Evolutionary conservation across 2,113 vertebrate genomes (phyloP).

Genomic region (Urocynchramus pylzowi): DNA sequence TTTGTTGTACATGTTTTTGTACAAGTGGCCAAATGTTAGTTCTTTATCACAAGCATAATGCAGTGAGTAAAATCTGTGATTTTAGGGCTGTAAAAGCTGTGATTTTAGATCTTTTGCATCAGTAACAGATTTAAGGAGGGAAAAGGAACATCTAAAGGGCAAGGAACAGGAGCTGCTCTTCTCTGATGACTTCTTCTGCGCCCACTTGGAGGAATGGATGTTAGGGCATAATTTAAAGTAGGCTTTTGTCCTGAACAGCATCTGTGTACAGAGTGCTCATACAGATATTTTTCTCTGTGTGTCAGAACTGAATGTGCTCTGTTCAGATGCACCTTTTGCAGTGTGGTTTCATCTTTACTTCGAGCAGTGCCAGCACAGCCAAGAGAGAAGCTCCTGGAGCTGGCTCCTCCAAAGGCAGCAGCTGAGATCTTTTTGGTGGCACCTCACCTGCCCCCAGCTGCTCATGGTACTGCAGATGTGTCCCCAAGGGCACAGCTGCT

Average conservation of each 20-base stretch:
- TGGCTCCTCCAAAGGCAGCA: background rate
- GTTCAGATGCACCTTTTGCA: fast-evolving
- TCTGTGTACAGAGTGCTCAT: background rate
- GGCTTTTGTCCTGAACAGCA: background rate
- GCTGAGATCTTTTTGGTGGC: background rate
- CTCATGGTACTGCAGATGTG: background rate
- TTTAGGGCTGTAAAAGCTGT: background rate
- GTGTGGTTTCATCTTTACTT: background rate
- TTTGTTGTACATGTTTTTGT: background rate
- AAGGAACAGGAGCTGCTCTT: background rate
- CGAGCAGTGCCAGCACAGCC: background rate
- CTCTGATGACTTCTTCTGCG: background rate
- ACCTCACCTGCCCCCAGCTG: background rate
- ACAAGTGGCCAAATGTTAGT: background rate
- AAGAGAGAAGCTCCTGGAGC: background rate
- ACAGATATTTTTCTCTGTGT: background rate
- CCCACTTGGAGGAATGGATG: background rate
- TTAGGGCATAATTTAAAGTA: background rate
- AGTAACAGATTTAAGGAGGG: background rate
- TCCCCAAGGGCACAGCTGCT: background rate
- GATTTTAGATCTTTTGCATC: background rate
- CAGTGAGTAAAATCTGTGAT: background rate
- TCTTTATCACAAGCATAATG: background rate
- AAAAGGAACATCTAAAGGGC: background rate
- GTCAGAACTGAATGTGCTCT: background rate